Base-by-base conservation (phyloP, 2,797 vertebrate genomes). In the Cichlasoma orientale region DNA sequence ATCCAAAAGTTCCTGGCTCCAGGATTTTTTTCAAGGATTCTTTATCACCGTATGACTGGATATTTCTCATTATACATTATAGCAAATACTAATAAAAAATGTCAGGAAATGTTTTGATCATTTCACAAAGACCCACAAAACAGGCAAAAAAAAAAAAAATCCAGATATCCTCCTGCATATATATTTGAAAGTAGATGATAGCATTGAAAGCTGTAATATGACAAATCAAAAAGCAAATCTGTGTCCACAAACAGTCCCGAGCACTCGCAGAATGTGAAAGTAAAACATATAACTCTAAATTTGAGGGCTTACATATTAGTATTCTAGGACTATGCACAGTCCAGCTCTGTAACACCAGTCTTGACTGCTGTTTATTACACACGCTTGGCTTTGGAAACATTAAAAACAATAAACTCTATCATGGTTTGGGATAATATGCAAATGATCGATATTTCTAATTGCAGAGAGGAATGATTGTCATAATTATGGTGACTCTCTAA, bases 381-480 rank as follows among this genome's bases (percentile, higher is more conserved):
- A 79, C 82, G 84, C 80, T 80, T 78, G 57, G 72, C 72, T 86
- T 80, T 21, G 25, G 16, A 79, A 83, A 77, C 61, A 71, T 50
- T 66, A 74, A 52, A 74, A 89, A 86, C 82, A 84, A 73, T 69
- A 84, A 86, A 82, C 74, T 69, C 71, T 47, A 57, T 52, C 50
- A 5, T 16, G 73, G 68, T 78, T 85, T 38, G 23, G 53, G 54
- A 88, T 86, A 84, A 91, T 82, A 90, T 89, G 88, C 78, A 92
- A 91, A 92, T 90, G 77, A 93, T 93, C 90, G 82, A 91, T 91
- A 93, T 87, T 89, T 88, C 74, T 92, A 92, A 93, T 91, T 92
- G 92, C 87, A 80, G 87, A 85, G 89, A 82, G 80, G 74, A 91
- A 90, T 81, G 87, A 92, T 90, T 92, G 90, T 88, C 77, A 86